Evolutionary conservation across 2,113 vertebrate genomes (phyloP).

Genomic region (Agelaius phoeniceus): DNA sequence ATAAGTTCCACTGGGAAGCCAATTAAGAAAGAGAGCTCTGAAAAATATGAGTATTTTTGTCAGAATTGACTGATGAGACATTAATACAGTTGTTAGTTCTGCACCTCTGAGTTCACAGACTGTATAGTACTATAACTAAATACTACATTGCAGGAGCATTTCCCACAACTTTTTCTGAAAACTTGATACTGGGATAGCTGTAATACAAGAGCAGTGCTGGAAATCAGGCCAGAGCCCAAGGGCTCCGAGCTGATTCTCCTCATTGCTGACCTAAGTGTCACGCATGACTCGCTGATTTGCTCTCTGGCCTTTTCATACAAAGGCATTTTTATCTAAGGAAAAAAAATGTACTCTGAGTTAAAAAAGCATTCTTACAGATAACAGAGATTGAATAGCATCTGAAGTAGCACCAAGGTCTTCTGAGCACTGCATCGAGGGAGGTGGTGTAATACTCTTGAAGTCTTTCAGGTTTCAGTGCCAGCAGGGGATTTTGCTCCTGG

Average conservation of each 20-base stretch:
- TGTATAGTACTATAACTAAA: not conserved
- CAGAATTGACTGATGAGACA: not conserved
- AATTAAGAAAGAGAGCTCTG: not conserved
- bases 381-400: not conserved
- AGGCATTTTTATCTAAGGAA: not conserved
- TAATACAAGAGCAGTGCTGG: not conserved
- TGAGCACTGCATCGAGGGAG: not conserved
- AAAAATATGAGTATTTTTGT: not conserved
- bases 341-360: not conserved
- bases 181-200: not conserved
- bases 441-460: not conserved
- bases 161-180: not conserved
- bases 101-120: not conserved
- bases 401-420: not conserved
- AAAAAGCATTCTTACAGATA: not conserved
- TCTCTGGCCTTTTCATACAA: not conserved
- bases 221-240: not conserved
- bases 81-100: not conserved
- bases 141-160: not conserved
- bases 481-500: not conserved
- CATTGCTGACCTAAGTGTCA: not conserved
- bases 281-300: not conserved
- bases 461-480: not conserved
- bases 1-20: not conserved
- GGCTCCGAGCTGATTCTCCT: not conserved